These are phyloP conservation scores for Sycophila texana DNA, from an alignment of 2,888 invertebrate species.

Conservation along the genomic window DNA sequence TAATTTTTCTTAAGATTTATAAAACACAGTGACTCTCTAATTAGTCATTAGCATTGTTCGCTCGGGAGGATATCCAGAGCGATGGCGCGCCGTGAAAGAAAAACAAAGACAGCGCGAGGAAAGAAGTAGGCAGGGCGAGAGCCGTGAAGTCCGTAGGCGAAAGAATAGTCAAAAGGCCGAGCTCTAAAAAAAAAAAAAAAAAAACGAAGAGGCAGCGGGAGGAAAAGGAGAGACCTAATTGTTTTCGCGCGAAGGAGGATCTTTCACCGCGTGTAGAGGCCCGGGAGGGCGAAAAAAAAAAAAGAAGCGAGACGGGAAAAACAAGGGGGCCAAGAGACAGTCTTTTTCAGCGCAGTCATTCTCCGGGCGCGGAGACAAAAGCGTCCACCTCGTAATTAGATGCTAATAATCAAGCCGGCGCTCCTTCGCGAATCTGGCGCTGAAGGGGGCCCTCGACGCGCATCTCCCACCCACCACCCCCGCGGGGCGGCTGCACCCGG, in stretches of 20 bases:
- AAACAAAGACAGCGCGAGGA: neutral
- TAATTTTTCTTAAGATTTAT: too few relatives aligned
- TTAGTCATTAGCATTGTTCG: constrained; percentile 6
- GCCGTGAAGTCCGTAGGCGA: neutral
- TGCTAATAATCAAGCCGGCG: constrained; percentile 70
- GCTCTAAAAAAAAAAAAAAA: neutral
- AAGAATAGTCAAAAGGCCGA: constrained; percentile 33
- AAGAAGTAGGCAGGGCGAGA: neutral
- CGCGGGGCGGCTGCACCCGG: constrained; percentile 57
- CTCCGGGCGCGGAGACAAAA: constrained; percentile 37
- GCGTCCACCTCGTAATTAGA: constrained; percentile 68
- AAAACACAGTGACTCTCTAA: neutral
- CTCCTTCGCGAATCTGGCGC: constrained; percentile 43
- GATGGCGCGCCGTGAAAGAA: neutral
- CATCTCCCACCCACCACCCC: too few relatives aligned
- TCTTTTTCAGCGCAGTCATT: constrained; percentile 47
- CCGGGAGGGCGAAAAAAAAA: neutral
- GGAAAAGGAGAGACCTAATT: constrained; percentile 38
- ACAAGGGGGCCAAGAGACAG: neutral
- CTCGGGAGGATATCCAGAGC: neutral
- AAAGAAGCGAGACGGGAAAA: neutral
- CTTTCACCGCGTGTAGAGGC: constrained; percentile 24
- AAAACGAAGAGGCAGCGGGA: constrained; percentile 11
- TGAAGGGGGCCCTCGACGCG: neutral
- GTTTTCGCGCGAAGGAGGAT: constrained; percentile 52